A percentile compares a stretch with the other conserved stretches of the same genome.
Conservation (phyloP, 1,140 invertebrate genomes). For the Plutomurus gul region DNA sequence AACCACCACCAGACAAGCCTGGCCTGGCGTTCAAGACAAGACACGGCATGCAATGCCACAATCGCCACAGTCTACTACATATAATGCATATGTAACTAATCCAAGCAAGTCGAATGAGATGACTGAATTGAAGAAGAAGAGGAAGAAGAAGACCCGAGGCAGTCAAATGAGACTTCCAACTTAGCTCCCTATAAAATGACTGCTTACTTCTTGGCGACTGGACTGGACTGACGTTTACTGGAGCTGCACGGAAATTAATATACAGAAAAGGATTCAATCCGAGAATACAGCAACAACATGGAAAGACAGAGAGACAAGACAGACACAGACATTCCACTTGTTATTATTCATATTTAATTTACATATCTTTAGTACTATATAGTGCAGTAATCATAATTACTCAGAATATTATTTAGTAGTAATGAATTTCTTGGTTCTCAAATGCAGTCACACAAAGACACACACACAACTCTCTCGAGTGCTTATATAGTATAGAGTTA, state of each 20-base stretch:
- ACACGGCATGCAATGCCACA: no score
- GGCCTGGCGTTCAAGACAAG: no score
- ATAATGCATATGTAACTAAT: background rate
- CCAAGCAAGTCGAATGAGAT: slow-evolving; percentile 15
- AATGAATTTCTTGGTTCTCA: no score
- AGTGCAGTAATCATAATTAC: background rate
- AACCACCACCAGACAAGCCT: no score
- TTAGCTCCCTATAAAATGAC: slow-evolving; percentile 13
- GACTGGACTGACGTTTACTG: background rate
- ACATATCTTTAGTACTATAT: background rate
- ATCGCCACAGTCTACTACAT: no score
- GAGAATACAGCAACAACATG: no score
- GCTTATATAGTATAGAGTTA: no score
- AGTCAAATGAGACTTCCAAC: slow-evolving; percentile 19
- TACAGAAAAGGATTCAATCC: no score
- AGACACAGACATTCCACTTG: background rate
- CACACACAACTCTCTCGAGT: no score
- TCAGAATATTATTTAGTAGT: no score
- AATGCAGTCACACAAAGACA: no score
- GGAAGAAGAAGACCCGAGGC: background rate
- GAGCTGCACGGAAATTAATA: no score
- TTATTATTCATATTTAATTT: background rate
- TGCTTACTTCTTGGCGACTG: background rate
- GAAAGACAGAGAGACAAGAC: background rate
- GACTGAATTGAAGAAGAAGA: slow-evolving; percentile 19